phyloP scores from a whole-genome alignment of 2,888 invertebrate species.

The Bimastos eiseni region DNA sequence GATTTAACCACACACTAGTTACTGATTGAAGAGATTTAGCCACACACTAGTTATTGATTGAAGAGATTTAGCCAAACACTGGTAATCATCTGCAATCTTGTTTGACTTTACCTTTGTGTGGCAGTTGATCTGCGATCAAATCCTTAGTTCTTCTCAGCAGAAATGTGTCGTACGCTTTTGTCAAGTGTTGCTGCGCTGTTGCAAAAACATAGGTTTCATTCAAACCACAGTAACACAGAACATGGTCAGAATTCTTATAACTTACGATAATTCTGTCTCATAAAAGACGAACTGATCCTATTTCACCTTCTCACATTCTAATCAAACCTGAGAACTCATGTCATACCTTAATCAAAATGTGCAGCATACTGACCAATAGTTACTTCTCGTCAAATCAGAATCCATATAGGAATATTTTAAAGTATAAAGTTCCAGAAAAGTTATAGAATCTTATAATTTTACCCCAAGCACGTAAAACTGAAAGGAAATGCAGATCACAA shows the following conservation, averaged over 20 bases:
- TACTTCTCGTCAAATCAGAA: neutral
- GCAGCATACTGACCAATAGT: neutral
- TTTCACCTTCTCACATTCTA: neutral
- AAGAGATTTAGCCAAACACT: neutral
- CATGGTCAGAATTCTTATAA: neutral
- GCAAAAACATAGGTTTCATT: neutral
- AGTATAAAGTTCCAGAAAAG: neutral
- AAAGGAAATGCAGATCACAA: too few relatives aligned
- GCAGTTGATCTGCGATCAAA: constrained; percentile 56
- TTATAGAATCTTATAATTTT: too few relatives aligned
- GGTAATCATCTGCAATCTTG: neutral
- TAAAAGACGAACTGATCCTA: neutral
- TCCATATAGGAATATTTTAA: neutral
- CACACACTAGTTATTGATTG: too few relatives aligned
- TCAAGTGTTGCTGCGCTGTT: constrained; percentile 14
- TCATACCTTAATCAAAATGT: neutral
- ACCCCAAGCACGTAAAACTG: too few relatives aligned
- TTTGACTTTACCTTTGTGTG: constrained; percentile 52
- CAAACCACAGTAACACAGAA: neutral
- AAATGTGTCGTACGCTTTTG: constrained; percentile 39
- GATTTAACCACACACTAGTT: too few relatives aligned
- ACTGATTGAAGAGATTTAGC: too few relatives aligned
- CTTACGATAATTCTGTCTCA: neutral
- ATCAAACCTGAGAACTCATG: neutral
- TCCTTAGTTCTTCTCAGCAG: constrained; percentile 57